phyloP scores from a whole-genome alignment of 2,888 invertebrate species.

The Hoplodrina ambigua region DNA sequence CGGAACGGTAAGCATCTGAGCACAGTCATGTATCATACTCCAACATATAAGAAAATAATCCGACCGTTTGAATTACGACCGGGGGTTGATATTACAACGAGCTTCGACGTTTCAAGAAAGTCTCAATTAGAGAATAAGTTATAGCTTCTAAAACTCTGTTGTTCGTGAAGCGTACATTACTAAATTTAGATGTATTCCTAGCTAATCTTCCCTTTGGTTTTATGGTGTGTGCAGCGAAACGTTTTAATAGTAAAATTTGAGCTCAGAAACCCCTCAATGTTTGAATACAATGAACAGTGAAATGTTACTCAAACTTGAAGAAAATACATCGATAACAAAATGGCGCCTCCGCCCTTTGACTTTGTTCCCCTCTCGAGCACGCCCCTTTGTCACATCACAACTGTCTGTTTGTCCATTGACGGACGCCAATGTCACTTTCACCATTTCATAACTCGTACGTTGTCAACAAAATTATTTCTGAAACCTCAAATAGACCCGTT shows the following conservation, averaged over 20 bases:
- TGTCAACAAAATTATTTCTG: conserved; percentile 2
- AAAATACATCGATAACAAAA: conserved; percentile 65
- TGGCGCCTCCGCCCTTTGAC: conserved; percentile 72
- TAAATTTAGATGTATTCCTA: conserved; percentile 43
- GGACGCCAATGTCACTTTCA: conserved; percentile 61
- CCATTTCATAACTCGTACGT: conserved; percentile 22
- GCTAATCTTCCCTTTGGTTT: conserved; percentile 39
- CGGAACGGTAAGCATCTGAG: conserved; percentile 80
- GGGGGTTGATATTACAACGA: conserved; percentile 72
- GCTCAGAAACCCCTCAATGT: conserved; percentile 13
- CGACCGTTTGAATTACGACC: conserved; percentile 81
- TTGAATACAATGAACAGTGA: conserved; percentile 9
- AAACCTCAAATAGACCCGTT: not conserved
- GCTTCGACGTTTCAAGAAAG: conserved; percentile 75
- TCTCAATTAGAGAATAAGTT: conserved; percentile 71
- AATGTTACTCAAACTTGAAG: conserved; percentile 18
- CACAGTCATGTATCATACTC: conserved; percentile 86
- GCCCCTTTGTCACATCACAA: conserved; percentile 74
- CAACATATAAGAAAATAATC: conserved; percentile 87
- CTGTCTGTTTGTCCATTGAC: conserved; percentile 74
- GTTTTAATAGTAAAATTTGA: conserved; percentile 17
- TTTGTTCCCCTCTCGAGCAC: conserved; percentile 66
- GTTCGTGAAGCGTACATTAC: conserved; percentile 53
- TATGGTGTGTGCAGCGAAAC: conserved; percentile 19
- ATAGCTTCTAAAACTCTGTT: conserved; percentile 68